Percentiles rank a stretch among this genome's conserved stretches.
Conservation (phyloP, 2,888 invertebrate species). For the Luperina nickerlii region DNA sequence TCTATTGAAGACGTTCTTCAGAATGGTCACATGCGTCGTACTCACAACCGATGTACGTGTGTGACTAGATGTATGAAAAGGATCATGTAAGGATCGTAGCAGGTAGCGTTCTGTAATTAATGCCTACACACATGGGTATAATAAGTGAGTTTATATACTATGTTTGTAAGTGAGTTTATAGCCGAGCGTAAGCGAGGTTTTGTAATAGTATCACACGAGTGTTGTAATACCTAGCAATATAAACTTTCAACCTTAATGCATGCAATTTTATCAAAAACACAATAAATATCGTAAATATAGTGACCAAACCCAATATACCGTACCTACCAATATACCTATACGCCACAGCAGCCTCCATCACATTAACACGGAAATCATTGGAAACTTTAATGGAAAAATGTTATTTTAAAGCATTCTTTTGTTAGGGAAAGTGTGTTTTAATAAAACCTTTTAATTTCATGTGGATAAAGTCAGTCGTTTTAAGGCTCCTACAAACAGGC, state of each 20-base stretch:
- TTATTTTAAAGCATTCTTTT: too few relatives aligned
- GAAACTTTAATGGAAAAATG: too few relatives aligned
- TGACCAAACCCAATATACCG: too few relatives aligned
- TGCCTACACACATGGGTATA: neutral
- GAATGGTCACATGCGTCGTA: neutral
- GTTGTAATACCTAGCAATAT: neutral
- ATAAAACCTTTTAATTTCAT: too few relatives aligned
- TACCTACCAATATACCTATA: too few relatives aligned
- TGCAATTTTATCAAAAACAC: neutral
- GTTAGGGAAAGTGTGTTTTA: too few relatives aligned
- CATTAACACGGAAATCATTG: too few relatives aligned
- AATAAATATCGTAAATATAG: neutral
- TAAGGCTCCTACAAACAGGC: too few relatives aligned
- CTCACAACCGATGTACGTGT: neutral
- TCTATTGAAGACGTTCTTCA: neutral
- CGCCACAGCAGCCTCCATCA: too few relatives aligned
- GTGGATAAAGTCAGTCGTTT: too few relatives aligned
- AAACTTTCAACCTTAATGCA: neutral
- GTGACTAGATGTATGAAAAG: neutral
- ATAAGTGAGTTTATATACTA: too few relatives aligned
- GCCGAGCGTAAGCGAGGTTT: neutral
- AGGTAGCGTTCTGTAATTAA: neutral
- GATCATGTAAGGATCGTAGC: too few relatives aligned
- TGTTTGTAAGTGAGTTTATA: neutral
- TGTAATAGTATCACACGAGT: neutral